Conservation (phyloP, 2,888 invertebrate genomes). For the Priocnemis perturbator region DNA sequence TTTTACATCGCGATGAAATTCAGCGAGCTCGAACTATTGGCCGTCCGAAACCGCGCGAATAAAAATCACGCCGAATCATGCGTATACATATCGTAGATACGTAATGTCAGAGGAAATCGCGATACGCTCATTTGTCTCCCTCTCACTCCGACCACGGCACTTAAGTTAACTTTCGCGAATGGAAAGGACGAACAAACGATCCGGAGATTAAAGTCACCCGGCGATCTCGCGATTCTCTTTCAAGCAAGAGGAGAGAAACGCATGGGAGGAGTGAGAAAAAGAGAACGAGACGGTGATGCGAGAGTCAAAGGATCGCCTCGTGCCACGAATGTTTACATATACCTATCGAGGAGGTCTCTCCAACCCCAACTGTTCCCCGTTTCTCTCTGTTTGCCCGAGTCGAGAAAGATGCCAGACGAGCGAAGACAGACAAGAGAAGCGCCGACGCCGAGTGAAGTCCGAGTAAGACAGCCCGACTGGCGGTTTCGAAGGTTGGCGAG, state of each 20-base stretch:
- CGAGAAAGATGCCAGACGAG: conserved; percentile 38
- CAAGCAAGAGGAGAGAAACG: conserved; percentile 20
- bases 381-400: conserved; percentile 43
- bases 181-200: conserved; percentile 50
- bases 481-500: not conserved
- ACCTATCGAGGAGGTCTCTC: conserved; percentile 31
- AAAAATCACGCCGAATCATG: too few relatives aligned
- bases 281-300: conserved; percentile 13
- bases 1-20: too few relatives aligned
- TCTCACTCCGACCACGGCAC: conserved; percentile 46
- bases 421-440: conserved; percentile 20
- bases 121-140: too few relatives aligned
- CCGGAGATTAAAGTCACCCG: conserved; percentile 26
- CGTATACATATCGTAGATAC: too few relatives aligned
- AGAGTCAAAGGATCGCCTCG: too few relatives aligned
- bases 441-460: conserved; percentile 2
- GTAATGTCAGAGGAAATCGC: too few relatives aligned
- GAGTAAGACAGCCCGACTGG: conserved; percentile 22
- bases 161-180: conserved; percentile 44
- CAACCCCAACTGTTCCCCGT: not conserved
- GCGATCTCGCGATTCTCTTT: not conserved
- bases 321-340: conserved; percentile 11
- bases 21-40: too few relatives aligned
- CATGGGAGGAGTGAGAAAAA: conserved; percentile 2
- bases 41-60: too few relatives aligned